These are phyloP conservation scores for Aelia acuminata DNA, from an alignment of 2,888 invertebrate genomes.

Conservation along the genomic window DNA sequence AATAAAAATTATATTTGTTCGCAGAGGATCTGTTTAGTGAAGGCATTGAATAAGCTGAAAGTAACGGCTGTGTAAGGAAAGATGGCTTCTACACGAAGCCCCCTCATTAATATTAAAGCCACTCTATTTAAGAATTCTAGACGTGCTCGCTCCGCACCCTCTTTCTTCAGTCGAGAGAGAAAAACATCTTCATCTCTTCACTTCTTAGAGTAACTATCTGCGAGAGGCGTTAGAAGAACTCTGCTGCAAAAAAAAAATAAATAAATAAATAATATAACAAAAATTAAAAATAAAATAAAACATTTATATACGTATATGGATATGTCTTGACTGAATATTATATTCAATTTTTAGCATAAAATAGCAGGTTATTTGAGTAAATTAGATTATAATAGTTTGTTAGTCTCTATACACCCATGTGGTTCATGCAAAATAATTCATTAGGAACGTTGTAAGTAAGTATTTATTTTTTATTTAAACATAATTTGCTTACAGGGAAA, in stretches of 20 bases:
- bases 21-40: not conserved
- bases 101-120: constrained; percentile 16
- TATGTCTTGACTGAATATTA: too few species aligned
- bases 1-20: not conserved
- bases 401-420: too few species aligned
- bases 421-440: too few species aligned
- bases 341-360: too few species aligned
- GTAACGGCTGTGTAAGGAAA: not conserved
- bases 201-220: not conserved
- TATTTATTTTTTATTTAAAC: too few species aligned
- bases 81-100: not conserved
- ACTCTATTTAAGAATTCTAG: constrained; percentile 27
- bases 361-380: too few species aligned
- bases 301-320: too few species aligned
- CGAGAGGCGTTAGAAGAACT: not conserved
- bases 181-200: not conserved
- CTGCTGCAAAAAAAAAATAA: not conserved
- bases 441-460: too few species aligned
- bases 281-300: too few species aligned
- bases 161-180: not conserved
- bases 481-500: too few species aligned
- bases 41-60: not conserved
- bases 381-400: too few species aligned
- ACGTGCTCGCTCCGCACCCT: not conserved
- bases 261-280: too few species aligned